A percentile compares a stretch with the other conserved stretches of the same genome.
Evolutionary conservation across 2,888 invertebrate genomes (phyloP).

Genomic region (Ditylenchus weischeri): DNA sequence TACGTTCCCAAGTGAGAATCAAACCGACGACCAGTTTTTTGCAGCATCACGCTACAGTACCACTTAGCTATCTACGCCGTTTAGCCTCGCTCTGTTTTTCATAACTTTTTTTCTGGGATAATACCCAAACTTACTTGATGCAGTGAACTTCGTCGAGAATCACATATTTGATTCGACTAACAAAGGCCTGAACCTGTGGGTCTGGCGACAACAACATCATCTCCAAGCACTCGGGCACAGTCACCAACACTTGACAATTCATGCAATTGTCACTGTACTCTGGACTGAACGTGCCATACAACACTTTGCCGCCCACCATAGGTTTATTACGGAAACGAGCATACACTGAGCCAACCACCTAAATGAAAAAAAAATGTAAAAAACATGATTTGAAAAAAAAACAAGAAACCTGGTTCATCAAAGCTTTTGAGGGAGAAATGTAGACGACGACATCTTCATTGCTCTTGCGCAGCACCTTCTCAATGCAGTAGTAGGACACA

Average conservation of each 20-base stretch:
- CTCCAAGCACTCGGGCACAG: slow-evolving; percentile 54
- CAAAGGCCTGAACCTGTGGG: slow-evolving; percentile 49
- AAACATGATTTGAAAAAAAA: not conserved
- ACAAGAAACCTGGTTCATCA: slow-evolving; percentile 52
- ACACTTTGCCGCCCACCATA: slow-evolving; percentile 56
- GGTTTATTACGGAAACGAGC: slow-evolving; percentile 57
- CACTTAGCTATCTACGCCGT: no score
- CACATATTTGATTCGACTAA: slow-evolving; percentile 53
- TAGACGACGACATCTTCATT: slow-evolving; percentile 60
- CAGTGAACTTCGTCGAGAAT: slow-evolving; percentile 58
- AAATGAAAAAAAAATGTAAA: slow-evolving; percentile 11
- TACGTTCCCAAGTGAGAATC: no score
- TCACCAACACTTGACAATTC: slow-evolving; percentile 55
- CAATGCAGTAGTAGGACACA: slow-evolving; percentile 61
- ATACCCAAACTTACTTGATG: slow-evolving; percentile 38
- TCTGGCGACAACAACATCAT: slow-evolving; percentile 50
- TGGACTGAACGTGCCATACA: slow-evolving; percentile 55
- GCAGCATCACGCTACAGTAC: no score
- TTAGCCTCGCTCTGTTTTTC: no score
- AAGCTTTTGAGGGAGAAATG: slow-evolving; percentile 60
- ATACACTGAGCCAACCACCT: slow-evolving; percentile 58
- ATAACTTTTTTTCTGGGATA: no score
- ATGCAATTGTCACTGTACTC: slow-evolving; percentile 50
- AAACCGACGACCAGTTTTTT: no score
- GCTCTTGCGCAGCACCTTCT: slow-evolving; percentile 58